Base-by-base conservation (phyloP, 2,888 invertebrate species). In the Crematogaster levior region DNA sequence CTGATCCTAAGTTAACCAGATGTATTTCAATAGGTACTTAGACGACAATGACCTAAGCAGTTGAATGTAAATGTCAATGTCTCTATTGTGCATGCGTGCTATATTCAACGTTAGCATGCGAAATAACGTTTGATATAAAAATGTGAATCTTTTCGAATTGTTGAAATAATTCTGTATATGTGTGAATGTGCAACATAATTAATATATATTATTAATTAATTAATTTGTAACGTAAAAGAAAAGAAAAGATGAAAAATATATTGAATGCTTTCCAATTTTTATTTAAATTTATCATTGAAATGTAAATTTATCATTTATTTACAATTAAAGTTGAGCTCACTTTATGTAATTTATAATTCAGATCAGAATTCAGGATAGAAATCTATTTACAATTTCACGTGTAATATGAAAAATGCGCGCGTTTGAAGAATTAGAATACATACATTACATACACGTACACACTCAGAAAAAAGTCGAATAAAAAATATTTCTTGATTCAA, bases 11-110 rank as follows among this genome's bases (percentile, higher is more conserved):
- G 48, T 79, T 80, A 81, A 86, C 82, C 74, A 68, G 63, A 43
- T 72, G 83, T 80, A 87, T 86, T 87, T 65, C 27, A 89, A 89
- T 77, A 40, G 21, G 9, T 53, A 63, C 51, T 40, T 61, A 56
- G 74, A 85, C 72, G 81, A 65, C 82, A 83, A 83, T 73, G 77
- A 85, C 75, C 83, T 60, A 53, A 58, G 74, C 46, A 43, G 24
- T 48, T 61, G 77, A 68, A 77, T 65, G 34, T 43, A 73, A 79
- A 79, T 73, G 60, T 81, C 40, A 74, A 81, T 75, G 72, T 75
- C 46, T 81, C 58, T 37, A 34, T 56, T 24, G 34, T 46, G 27
- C 75, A 37, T 37, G 3, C 40, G 46, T 72, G 12, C 48, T 40
- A 24, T 53, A 37, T 24, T 74, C 48, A 15, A 37, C 46, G 37